Base-by-base conservation (phyloP, 2,888 invertebrate genomes). In the Nomada goodeniana region DNA sequence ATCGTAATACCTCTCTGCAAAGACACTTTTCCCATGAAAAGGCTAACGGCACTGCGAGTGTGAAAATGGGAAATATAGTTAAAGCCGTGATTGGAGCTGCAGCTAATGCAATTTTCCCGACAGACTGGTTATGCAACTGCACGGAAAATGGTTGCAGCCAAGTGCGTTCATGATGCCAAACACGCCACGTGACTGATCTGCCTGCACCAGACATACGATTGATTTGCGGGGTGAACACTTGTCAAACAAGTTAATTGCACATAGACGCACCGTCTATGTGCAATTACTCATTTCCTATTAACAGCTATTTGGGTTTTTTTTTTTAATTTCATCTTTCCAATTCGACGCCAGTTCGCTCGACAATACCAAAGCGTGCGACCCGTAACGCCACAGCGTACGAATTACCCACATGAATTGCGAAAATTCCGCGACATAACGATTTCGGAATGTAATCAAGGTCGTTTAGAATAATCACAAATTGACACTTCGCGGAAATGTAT, bases 161-260 rank as follows among this genome's bases (percentile, higher is more conserved):
- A 80, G 76, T 64, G 84, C 82, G 82, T 68, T 52, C 72, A 29
- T 44, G 55, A 55, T 70, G 67, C 72, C 76, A 59, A 76, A 74
- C 79, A 75, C 64, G 69, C 63, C 80, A 86, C 81, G 88, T 79
- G 87, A 76, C 73, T 63, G 63, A 52, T 53, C 36, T 55, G 71
- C 50, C 79, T 77, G 83, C 59, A 74, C 73, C 65, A 44, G 84
- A 77, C 82, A 50, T 61, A 61, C 84, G 71, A 80, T 84, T 84
- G 80, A 84, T 82, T 82, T 59, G 76, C 71, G 50, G 50, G 20
- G 57, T 60, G 76, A 80, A 81, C 71, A 72, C 79, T 63, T 67
- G 80, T 87, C 87, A 83, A 83, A 78, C 83, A 63, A 78, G 65
- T 87, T 84, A 86, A 83, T 83, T 78, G 73, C 73, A n/a, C n/a